Base-by-base conservation (phyloP, 2,113 vertebrate genomes). In the Tauraco erythrolophus region DNA sequence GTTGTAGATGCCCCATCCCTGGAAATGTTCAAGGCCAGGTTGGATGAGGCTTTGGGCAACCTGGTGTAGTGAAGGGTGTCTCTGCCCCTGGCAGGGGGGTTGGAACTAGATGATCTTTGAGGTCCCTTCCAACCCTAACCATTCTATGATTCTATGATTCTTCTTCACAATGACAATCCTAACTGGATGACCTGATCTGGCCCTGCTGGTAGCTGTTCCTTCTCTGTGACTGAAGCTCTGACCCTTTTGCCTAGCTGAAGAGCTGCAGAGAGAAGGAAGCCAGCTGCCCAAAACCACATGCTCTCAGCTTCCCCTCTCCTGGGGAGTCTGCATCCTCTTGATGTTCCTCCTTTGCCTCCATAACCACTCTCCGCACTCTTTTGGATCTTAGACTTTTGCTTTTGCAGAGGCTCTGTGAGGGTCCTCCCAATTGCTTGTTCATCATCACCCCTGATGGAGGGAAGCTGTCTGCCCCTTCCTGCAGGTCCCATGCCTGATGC, bases 321-420 rank as follows among this genome's bases (percentile, higher is more conserved):
- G 33, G 7, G 28, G 24, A 3, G 4, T 45, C 58, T 48, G 9
- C 4, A 6, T 54, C 39, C 21, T 81, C 1, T 0, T 33, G 39
- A 16, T 41, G 25, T 41, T 81, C 39, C 23, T 81, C 46, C 25
- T 62, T 46, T 43, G 18, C 30, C 14, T 56, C 54, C 18, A 8
- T 62, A 41, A 54, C 9, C 21, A 11, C 37, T 39, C 17, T 56
- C 11, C 31, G 48, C 14, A 8, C 37, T 56, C 10, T 6, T 61
- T 39, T 1, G 0, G 61, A 66, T 11, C 28, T 54, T n/a, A 54
- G n/a, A 14, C 9, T 80, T 74, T 68, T 35, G 30, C 41, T 48
- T 60, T 54, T 48, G 18, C 68, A 61, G 39, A 48, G n/a, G 11
- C 1, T 56, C 18, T 41, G 14, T 14, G 39, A 54, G 8, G 17